Base-by-base conservation (phyloP, 2,888 invertebrate species). In the Sthenelais limicola region DNA sequence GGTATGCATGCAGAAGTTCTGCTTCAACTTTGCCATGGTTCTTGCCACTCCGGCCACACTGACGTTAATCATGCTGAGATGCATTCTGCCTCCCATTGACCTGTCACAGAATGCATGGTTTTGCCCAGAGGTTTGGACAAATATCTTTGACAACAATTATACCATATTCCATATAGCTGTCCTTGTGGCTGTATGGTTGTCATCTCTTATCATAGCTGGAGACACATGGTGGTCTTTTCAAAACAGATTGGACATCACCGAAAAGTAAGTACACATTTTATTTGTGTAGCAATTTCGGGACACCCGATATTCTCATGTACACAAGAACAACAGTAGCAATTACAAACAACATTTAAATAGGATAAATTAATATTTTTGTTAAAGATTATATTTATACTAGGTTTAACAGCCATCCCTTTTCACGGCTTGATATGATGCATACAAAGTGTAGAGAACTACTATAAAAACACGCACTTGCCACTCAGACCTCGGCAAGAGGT, bases 11-110 rank as follows among this genome's bases (percentile, higher is more conserved):
- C 77, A 77, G 56, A 62, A 38, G 48, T 38, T 68, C 38, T 81
- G 88, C 81, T 90, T 88, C 80, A 84, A 89, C 2, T 79, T 89
- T n/a, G 89, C 90, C 0, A 77, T 90, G 5, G 81, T 82, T 18
- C 75, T 89, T 33, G 82, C 87, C 0, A 85, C 88, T 0, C 89
- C 89, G 1, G 69, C 78, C 52, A 69, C 74, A n/a, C 38, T 73
- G n/a, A 28, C 52, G 33, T 28, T 75, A n/a, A 18, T 74, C 18
- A 24, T 33, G 35, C 38, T 73, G 71, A 74, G 62, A 26, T 76
- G 71, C 71, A 38, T 62, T 1, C 62, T 62, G 3, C 24, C 35
- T 5, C 62, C 62, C 1, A 21, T 62, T 7, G 15, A 62, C 15
- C 38, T 62, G 38, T 35, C 15, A 12, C 43, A 43, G 12, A 9